Percentiles rank a stretch among this genome's conserved stretches.
Conservation (phyloP, 2,888 invertebrate species). For the Phaedon cochleariae region DNA sequence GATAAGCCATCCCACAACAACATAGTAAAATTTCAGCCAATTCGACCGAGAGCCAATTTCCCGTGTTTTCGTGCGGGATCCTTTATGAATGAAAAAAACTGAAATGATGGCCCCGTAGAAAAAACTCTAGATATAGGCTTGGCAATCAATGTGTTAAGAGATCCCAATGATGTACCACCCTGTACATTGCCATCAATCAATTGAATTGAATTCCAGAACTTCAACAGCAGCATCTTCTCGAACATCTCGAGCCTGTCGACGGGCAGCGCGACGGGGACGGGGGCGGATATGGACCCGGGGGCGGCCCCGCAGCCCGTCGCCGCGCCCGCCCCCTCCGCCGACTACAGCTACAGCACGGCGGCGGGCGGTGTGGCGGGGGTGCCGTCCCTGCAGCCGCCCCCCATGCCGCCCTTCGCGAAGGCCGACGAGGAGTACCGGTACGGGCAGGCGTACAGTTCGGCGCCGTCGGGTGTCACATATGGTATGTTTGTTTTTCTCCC, state of each 20-base stretch:
- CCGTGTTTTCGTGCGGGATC: too few species aligned
- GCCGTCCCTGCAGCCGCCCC: conserved; percentile 69
- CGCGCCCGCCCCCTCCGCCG: conserved; percentile 35
- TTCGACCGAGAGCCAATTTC: too few species aligned
- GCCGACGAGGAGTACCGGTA: conserved; percentile 39
- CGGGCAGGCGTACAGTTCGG: conserved; percentile 27
- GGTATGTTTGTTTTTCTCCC: too few species aligned
- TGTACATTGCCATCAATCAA: too few species aligned
- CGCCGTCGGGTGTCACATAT: conserved; percentile 28
- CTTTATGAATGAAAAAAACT: too few species aligned
- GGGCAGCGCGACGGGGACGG: conserved; percentile 2
- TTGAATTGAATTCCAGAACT: conserved; percentile 41
- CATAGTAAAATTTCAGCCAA: too few species aligned
- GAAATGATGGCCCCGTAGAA: too few species aligned
- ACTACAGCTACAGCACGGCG: conserved; percentile 32
- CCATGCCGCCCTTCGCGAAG: conserved; percentile 61
- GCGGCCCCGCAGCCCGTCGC: conserved; percentile 53
- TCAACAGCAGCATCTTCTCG: conserved; percentile 38
- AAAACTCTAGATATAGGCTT: too few species aligned
- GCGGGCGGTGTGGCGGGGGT: conserved; percentile 63
- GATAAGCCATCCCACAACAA: too few species aligned
- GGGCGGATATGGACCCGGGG: conserved; percentile 47
- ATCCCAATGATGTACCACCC: too few species aligned
- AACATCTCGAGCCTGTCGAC: conserved; percentile 12
- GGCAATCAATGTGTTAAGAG: too few species aligned